Evolutionary conservation across 1,140 invertebrate species (phyloP), one percentile per base, ranked within the genome.

Genomic region (Camponotus floridanus): DNA sequence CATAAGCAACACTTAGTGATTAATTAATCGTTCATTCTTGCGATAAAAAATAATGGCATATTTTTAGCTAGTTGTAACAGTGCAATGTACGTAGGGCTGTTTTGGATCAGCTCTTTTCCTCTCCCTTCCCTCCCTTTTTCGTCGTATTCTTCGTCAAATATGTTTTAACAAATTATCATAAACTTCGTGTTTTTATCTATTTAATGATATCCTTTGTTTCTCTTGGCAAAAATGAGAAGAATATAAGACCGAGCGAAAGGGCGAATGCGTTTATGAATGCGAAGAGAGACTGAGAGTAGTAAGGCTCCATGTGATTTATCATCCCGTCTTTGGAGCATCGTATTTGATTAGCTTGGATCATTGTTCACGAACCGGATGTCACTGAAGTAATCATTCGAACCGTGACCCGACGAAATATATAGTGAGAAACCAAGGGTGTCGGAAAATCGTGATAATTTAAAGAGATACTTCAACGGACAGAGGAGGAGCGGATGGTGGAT

Each of bases 21-120:
- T 92, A 91, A 89, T 93, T 92, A 91, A 87, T 87, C 70, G 80
- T 92, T 92, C 88, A 90, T 92, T 92, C 90, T 91, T 51, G 80
- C 79, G 74, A 2, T 71, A 81, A 86, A 81, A 71, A 71, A 36
- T 65, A 65, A 79, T 21, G 68, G 59, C 83, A 80, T 80, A 79
- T 76, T 89, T 84, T 81, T 64, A 55, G 62, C 57, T 61, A 76
- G 51, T 76, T 71, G 18, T 51, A 89, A 91, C 59, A 85, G 78
- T 91, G 90, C 87, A 91, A 91, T 91, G 89, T 76, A 71, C 80
- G 73, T 85, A 71, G 59, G 62, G 70, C 84, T 70, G 33, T 74
- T 76, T 76, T 36, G 74, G 31, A 81, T 80, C 39, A 55, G 59
- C 9, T 42, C 79, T 87, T 64, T 31, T 76, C 57, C 42, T 39